These are phyloP conservation scores for Trinorchestia longiramus DNA, from an alignment of 1,140 invertebrate species.

Conservation along the genomic window DNA sequence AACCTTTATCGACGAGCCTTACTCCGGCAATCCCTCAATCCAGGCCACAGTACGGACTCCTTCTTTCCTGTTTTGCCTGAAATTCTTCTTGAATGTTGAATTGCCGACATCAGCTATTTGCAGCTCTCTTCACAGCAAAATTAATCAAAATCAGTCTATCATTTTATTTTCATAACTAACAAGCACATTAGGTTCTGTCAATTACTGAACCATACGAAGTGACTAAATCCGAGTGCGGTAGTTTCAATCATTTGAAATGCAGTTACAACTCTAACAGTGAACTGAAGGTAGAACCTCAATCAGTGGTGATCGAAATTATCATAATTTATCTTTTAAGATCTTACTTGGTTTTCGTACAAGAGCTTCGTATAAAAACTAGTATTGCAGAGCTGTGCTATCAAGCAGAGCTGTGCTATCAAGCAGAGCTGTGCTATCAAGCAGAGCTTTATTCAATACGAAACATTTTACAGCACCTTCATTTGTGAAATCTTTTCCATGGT, in stretches of 20 bases:
- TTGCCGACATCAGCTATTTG: neutral
- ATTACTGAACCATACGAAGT: neutral
- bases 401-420: neutral
- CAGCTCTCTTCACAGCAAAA: neutral
- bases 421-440: neutral
- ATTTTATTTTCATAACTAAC: neutral
- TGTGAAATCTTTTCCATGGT: too few relatives aligned
- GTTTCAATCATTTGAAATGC: neutral
- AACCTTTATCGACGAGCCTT: constrained; percentile 2
- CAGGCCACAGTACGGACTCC: constrained; percentile 20
- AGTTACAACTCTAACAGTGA: neutral
- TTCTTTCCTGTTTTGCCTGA: constrained; percentile 41
- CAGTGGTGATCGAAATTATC: neutral
- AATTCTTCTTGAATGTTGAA: neutral
- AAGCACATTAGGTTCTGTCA: neutral
- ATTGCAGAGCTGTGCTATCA: neutral
- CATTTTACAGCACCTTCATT: neutral
- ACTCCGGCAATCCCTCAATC: neutral
- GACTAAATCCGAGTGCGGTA: neutral
- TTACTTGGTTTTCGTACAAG: neutral
- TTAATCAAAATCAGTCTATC: neutral
- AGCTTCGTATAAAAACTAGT: neutral
- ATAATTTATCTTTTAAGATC: neutral
- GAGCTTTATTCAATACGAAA: neutral
- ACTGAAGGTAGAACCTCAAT: neutral